Conservation (phyloP, 2,113 vertebrate species). For the Catharus bicknelli region DNA sequence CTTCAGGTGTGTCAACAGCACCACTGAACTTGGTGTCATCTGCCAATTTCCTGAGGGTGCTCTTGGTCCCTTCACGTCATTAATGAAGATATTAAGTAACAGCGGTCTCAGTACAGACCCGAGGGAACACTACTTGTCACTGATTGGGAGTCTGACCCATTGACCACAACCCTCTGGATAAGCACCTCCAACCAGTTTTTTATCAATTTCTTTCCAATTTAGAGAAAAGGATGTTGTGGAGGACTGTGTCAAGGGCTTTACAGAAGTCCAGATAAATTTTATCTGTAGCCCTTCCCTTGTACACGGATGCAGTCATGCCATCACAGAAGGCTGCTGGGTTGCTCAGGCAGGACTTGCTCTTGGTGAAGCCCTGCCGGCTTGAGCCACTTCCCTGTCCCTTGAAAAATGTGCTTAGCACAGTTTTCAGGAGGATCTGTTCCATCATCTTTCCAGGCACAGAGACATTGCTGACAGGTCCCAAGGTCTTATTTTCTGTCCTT, state of each 20-base stretch:
- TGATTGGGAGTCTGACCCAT: neutral
- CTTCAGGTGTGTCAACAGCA: neutral
- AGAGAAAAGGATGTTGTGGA: neutral
- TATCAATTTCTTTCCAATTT: neutral
- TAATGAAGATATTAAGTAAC: neutral
- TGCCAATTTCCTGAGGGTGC: neutral
- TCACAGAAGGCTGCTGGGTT: neutral
- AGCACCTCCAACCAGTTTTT: neutral
- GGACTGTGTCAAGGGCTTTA: neutral
- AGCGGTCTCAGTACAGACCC: rapidly evolving
- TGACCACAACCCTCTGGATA: neutral
- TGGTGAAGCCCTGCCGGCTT: neutral
- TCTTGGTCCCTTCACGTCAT: neutral
- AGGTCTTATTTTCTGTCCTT: neutral
- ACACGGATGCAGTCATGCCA: neutral
- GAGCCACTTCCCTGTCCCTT: neutral
- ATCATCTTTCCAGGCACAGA: neutral
- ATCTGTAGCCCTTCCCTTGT: neutral
- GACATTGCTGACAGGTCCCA: neutral
- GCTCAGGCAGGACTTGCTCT: neutral
- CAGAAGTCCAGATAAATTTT: neutral
- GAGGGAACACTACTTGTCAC: neutral
- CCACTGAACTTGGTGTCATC: neutral
- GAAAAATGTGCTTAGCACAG: neutral
- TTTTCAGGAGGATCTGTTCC: neutral